Evolutionary conservation across 2,113 vertebrate genomes (phyloP), one percentile per base, ranked within the genome.

Genomic region (Mirounga angustirostris): DNA sequence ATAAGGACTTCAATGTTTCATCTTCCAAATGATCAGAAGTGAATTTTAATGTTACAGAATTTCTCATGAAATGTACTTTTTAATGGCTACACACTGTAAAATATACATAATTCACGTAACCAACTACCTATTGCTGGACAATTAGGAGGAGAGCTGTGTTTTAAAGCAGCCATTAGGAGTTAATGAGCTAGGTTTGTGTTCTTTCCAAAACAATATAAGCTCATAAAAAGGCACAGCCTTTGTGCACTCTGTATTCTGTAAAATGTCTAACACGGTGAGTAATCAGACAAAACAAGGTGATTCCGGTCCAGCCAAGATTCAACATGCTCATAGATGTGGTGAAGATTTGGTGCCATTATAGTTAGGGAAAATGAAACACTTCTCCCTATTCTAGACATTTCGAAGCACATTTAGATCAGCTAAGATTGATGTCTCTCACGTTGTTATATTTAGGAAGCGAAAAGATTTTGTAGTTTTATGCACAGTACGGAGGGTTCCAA

Each of bases 71-170:
- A 80, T 93, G 69, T n/a, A 50, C 63, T 73, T 97, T 96, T 89
- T 73, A 96, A 95, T 86, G 93, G 71, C 71, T 78, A 11, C 52
- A 73, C 43, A 58, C 78, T 86, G 69, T 84, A 78, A 97, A 92
- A 92, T 96, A 97, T 46, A 82, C 94, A 86, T 95, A 86, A 98
- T 96, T 97, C 94, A 94, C 89, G 91, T 85, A 95, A 94, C 65
- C 87, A 86, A 78, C 92, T 86, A 94, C 90, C 71, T 96, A 86
- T 91, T 96, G 71, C 91, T 82, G 83, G 69, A 97, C 87, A 92
- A 73, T 92, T 96, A 96, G 63, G 65, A 89, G 36, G 84, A 82
- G 52, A 78, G 81, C 73, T 86, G 30, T 71, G 78, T 85, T 96
- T 93, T 89, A 81, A 95, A 91, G 83, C 59, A 78, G 71, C 52